A percentile compares a stretch with the other conserved stretches of the same genome.
Conservation (phyloP, 2,888 invertebrate genomes). For the Drosophila aldrichi region DNA sequence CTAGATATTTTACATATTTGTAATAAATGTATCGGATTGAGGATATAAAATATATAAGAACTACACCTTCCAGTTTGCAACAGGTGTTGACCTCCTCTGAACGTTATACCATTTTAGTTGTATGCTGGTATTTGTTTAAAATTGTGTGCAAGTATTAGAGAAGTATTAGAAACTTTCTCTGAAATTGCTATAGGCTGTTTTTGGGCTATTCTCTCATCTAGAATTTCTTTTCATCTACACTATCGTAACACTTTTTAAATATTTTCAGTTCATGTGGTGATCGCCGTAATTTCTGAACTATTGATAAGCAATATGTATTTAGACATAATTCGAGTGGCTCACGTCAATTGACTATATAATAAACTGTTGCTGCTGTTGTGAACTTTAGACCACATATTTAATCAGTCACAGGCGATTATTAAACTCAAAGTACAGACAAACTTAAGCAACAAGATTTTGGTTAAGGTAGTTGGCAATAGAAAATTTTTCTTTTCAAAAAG, state of each 20-base stretch:
- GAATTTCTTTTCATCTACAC: background rate
- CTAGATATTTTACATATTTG: too few relatives aligned
- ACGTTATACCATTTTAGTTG: too few relatives aligned
- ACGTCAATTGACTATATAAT: slow-evolving; percentile 12
- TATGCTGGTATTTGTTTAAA: too few relatives aligned
- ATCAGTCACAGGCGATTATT: slow-evolving; percentile 57
- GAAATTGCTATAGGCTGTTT: too few relatives aligned
- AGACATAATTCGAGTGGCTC: slow-evolving; percentile 41
- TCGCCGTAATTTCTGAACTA: background rate
- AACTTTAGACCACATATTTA: slow-evolving; percentile 63
- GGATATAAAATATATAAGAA: too few relatives aligned
- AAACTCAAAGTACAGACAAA: slow-evolving; percentile 56
- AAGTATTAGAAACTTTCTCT: too few relatives aligned
- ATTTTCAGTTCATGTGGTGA: background rate
- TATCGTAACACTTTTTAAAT: too few relatives aligned
- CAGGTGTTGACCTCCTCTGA: too few relatives aligned
- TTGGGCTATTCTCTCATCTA: too few relatives aligned
- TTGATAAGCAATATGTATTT: slow-evolving; percentile 55
- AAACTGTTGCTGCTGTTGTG: slow-evolving; percentile 13
- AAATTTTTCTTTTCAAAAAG: background rate
- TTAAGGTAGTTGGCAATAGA: background rate
- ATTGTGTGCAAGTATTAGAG: too few relatives aligned
- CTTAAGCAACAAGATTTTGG: slow-evolving; percentile 12
- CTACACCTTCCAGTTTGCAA: too few relatives aligned
- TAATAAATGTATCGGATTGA: too few relatives aligned